Percentiles rank a stretch among this genome's conserved stretches.
Evolutionary conservation across 2,113 vertebrate genomes (phyloP).

Genomic region (Corynorhinus townsendii): DNA sequence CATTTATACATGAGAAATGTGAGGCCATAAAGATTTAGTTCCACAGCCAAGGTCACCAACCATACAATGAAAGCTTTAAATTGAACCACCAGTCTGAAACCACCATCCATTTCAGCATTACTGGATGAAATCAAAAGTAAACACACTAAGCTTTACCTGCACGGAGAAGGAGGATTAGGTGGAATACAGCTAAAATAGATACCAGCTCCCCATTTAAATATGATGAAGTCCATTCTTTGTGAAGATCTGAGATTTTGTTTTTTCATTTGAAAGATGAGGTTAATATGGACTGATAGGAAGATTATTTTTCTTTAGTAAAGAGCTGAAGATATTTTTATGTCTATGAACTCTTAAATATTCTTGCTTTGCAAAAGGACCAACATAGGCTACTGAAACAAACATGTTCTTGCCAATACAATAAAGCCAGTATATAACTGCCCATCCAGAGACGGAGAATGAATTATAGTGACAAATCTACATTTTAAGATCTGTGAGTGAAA

Average conservation of each 20-base stretch:
- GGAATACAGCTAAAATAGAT: neutral
- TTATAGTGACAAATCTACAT: neutral
- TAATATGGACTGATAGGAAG: neutral
- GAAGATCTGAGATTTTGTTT: neutral
- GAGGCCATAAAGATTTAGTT: neutral
- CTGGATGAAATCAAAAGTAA: neutral
- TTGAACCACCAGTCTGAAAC: neutral
- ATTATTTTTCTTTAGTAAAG: conserved; percentile 15
- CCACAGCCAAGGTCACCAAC: neutral
- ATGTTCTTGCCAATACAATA: neutral
- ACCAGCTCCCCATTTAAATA: neutral
- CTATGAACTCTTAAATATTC: neutral
- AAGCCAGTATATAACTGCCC: neutral
- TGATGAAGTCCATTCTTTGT: neutral
- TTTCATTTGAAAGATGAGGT: neutral
- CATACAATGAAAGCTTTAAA: neutral
- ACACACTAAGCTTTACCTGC: neutral
- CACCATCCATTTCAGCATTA: neutral
- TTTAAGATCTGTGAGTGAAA: neutral
- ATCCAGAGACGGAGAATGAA: neutral
- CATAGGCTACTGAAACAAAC: neutral
- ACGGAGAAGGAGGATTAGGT: neutral
- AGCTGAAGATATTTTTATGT: neutral
- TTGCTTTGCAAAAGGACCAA: neutral
- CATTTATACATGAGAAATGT: neutral